Conservation (phyloP, 2,888 invertebrate species). For the Melinopterus prodromus region DNA sequence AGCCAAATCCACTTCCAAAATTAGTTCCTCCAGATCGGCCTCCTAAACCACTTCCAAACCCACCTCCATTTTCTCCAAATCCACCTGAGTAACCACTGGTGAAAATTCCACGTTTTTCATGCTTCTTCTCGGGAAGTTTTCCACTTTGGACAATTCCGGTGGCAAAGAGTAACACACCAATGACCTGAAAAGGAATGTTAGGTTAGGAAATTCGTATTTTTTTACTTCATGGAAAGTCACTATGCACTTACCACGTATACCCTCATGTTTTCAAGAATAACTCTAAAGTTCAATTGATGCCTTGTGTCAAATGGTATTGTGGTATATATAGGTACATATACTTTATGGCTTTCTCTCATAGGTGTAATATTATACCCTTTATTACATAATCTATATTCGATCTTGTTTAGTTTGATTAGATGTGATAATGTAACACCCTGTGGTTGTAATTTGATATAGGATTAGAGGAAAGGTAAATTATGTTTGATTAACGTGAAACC, state of each 20-base stretch:
- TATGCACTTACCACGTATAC: constrained; percentile 19
- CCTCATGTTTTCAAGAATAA: constrained; percentile 20
- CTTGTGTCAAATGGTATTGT: not conserved
- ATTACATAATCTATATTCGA: not conserved
- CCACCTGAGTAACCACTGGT: constrained; percentile 27
- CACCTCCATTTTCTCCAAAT: constrained; percentile 33
- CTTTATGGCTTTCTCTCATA: constrained; percentile 12
- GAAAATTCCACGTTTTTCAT: constrained; percentile 19
- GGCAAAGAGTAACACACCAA: constrained; percentile 47
- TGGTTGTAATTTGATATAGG: not conserved
- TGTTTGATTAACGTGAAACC: no score
- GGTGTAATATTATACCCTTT: not conserved
- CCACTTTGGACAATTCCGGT: constrained; percentile 32
- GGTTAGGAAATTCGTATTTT: not conserved
- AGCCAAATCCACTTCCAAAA: constrained; percentile 36
- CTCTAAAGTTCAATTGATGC: not conserved
- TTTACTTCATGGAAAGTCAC: not conserved
- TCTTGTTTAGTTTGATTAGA: not conserved
- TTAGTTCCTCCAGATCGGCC: constrained; percentile 39
- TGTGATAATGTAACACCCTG: not conserved
- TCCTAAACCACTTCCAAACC: constrained; percentile 30
- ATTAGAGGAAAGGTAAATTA: not conserved
- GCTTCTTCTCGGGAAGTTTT: constrained; percentile 33
- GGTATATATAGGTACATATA: constrained; percentile 13
- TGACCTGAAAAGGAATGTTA: constrained; percentile 47